phyloP scores from a whole-genome alignment of 2,888 invertebrate genomes.

The Heliconius ismenius region DNA sequence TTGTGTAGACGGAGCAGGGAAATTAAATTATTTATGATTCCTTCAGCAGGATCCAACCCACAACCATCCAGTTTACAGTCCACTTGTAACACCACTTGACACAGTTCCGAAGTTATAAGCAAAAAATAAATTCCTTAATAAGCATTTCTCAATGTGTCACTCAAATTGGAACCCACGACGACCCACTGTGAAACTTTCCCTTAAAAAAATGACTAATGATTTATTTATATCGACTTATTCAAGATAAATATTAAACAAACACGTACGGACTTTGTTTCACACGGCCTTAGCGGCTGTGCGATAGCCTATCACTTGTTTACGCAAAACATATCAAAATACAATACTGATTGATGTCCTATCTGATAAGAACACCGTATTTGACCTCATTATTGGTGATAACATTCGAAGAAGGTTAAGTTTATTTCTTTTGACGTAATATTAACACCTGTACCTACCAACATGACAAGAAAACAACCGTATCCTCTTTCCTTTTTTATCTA shows the following conservation, averaged over 20 bases:
- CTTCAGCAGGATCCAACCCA: too few relatives aligned
- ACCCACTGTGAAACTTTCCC: not conserved
- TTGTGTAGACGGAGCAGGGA: too few relatives aligned
- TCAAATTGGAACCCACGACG: not conserved
- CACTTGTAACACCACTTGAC: too few relatives aligned
- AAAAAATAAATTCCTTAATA: not conserved
- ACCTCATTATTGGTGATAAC: constrained; percentile 13
- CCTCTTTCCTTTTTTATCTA: too few relatives aligned
- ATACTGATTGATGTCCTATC: constrained; percentile 38
- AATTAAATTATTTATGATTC: too few relatives aligned
- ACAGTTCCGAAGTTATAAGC: too few relatives aligned
- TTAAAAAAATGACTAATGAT: not conserved
- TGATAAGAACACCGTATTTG: constrained; percentile 21
- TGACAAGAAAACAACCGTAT: not conserved
- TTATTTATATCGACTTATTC: constrained; percentile 7
- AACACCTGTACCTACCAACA: not conserved
- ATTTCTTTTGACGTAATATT: constrained; percentile 1
- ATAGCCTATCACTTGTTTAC: constrained; percentile 38
- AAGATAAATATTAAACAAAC: not conserved
- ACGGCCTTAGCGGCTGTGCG: constrained; percentile 29
- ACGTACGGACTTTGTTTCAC: constrained; percentile 33
- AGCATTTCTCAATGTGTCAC: not conserved
- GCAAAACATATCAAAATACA: constrained; percentile 43
- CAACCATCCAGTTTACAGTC: too few relatives aligned
- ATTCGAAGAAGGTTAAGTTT: constrained; percentile 21